phyloP scores from a whole-genome alignment of 64 coral and sea anemone genomes.

The Astreopora myriophthalma region DNA sequence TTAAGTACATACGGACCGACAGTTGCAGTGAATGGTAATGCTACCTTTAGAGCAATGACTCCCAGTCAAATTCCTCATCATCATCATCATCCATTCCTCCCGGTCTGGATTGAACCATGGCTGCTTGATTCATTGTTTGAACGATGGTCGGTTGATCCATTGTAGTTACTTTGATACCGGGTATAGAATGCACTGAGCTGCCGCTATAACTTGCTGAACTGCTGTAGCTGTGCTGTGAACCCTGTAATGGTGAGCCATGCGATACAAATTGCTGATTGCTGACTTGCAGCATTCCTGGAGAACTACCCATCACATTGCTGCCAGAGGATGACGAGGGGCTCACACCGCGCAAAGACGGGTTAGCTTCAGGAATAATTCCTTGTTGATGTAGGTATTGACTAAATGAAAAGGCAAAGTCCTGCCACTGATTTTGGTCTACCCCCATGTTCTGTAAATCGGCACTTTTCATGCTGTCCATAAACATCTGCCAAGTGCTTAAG shows the following conservation, averaged over 20 bases:
- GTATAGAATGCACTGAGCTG: slow-evolving; percentile 64
- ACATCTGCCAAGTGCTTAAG: slow-evolving; percentile 73
- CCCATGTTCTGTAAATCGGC: slow-evolving; percentile 79
- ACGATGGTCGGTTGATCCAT: slow-evolving; percentile 18
- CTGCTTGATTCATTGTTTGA: neutral
- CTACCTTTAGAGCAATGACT: slow-evolving; percentile 89
- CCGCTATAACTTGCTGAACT: slow-evolving; percentile 73
- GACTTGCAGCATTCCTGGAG: slow-evolving; percentile 35
- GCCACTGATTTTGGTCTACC: slow-evolving; percentile 86
- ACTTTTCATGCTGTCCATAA: slow-evolving; percentile 98
- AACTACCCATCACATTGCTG: slow-evolving; percentile 1
- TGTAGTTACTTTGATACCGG: slow-evolving; percentile 78
- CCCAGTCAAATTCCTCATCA: slow-evolving; percentile 97
- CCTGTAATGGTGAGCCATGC: slow-evolving; percentile 56
- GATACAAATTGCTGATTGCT: slow-evolving; percentile 54
- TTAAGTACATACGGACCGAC: neutral
- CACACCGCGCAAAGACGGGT: neutral
- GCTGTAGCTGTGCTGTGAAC: slow-evolving; percentile 76
- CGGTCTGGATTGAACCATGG: slow-evolving; percentile 20
- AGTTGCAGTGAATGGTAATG: neutral
- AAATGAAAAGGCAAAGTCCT: slow-evolving; percentile 95
- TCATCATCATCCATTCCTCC: slow-evolving; percentile 83
- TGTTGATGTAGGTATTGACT: slow-evolving; percentile 88
- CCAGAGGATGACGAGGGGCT: slow-evolving; percentile 19
- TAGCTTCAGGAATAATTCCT: slow-evolving; percentile 46